Evolutionary conservation across 2,888 invertebrate genomes (phyloP), one percentile per base, ranked within the genome.

Genomic region (Drosophila vallismaia): DNA sequence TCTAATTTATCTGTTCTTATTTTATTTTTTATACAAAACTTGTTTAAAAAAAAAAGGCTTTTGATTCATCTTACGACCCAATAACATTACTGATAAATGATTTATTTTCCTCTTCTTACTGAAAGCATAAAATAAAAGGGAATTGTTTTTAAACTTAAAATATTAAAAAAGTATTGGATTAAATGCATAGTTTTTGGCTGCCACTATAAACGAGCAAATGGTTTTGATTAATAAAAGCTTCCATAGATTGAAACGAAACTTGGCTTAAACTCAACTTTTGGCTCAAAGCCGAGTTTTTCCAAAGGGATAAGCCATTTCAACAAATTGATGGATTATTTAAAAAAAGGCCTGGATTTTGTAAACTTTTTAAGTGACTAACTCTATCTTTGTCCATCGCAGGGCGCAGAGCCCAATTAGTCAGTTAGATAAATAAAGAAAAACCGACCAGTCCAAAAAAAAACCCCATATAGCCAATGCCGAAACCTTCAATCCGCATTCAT

Each of bases 401-500:
- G 60, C 53, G 56, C 53, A 73, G 19, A 26, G 52, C 36, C 28
- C 8, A 53, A 12, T 70, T 66, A 72, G 74, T 71, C 68, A 76
- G 62, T 38, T 44, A 42, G 38, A n/a, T 31, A 19, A 50, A 31
- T 24, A 24, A 44, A 62, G 36, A 14, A 26, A 40, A 38, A 38
- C 3, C 7, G 42, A 60, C 12, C 46, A 38, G 36, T 57, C 59
- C 51, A 45, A 67, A 72, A 82, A 19, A 19, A 28, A 76, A 74
- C 64, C 59, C 75, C 71, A 62, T 52, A 67, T 71, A 7, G 48
- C 42, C 49, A 42, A 85, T 5, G 48, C 42, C 49, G 40, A 85
- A 76, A 71, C 82, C 86, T 86, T 86, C 86, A 63, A 59, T 70
- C 45, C 52, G 71, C 67, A 45, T 51, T 58, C 64, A 59, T 75